Evolutionary conservation across 2,888 invertebrate species (phyloP), one percentile per base, ranked within the genome.

Genomic region (Latrodectus hesperus): DNA sequence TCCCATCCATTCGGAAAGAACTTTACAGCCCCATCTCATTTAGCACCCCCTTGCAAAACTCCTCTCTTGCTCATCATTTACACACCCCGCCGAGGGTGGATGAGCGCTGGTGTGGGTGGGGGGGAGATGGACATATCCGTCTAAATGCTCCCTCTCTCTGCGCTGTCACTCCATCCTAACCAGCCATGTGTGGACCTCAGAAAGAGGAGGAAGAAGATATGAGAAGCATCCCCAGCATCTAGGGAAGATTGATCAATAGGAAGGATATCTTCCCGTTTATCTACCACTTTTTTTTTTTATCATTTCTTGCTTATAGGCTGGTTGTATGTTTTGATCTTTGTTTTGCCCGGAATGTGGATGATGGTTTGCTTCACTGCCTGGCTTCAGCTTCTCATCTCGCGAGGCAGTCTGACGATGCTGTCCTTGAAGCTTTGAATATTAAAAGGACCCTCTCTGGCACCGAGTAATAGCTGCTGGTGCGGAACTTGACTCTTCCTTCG

Each of bases 1-100:
- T 64, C 51, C 65, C 51, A 76, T 49, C 49, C 60, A 38, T 38
- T 38, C 38, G 38, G 38, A 38, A 38, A 38, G 38, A 38, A 38
- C 38, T 38, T 38, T 38, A 38, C 38, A 38, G 38, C 60, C n/a
- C 67, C 76, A 76, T 76, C 76, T 76, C 76, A 76, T 76, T 76
- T 76, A 76, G 65, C 76, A 76, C 76, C 49, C 75, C 52, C 65
- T 38, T 67, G 10, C 65, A 76, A 76, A 64, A 64, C 17, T 51
- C 38, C 67, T 67, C 76, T 51, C n/a, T 75, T 64, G 17, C 60
- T 64, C 26, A 16, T 75, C 74, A 22, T 55, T 55, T 74, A 16
- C 38, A 9, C 51, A 49, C 67, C 55, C 67, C 38, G 16, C 67
- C 9, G 22, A 60, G 38, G 60, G 22, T 51, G 68, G 67, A 14